These are phyloP conservation scores for Drosophila subsilvestris DNA, from an alignment of 2,888 invertebrate species.

Conservation along the genomic window DNA sequence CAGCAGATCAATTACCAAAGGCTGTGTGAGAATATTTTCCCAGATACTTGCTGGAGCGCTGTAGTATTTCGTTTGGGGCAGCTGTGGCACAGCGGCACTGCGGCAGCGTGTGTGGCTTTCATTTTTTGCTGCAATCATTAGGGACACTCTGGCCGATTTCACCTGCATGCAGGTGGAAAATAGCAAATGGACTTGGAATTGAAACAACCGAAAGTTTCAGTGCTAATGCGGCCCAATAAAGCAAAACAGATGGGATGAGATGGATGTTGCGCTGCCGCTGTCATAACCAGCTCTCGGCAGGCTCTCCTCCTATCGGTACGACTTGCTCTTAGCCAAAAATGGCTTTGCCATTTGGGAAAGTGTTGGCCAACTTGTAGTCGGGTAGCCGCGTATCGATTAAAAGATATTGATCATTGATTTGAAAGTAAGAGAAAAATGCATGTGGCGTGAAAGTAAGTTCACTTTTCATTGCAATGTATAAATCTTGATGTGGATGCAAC, in stretches of 20 bases:
- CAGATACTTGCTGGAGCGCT: conserved; percentile 13
- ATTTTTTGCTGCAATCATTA: conserved; percentile 54
- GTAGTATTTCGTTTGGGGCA: conserved; percentile 6
- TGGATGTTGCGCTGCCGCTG: background rate
- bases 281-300: conserved; percentile 32
- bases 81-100: conserved; percentile 3
- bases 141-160: conserved; percentile 66
- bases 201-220: conserved; percentile 1
- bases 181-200: conserved; percentile 14
- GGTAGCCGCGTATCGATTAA: conserved; percentile 57
- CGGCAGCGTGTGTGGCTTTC: conserved; percentile 67
- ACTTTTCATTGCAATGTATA: conserved; percentile 59
- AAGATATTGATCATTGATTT: conserved; percentile 74
- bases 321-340: conserved; percentile 66
- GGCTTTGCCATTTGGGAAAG: conserved; percentile 66
- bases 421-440: conserved; percentile 61
- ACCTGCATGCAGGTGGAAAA: conserved; percentile 46
- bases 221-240: conserved; percentile 33
- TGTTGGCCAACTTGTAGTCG: conserved; percentile 50
- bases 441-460: conserved; percentile 67
- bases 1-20: conserved; percentile 44
- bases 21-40: conserved; percentile 60
- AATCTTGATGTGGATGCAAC: conserved; percentile 36
- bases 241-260: conserved; percentile 15
- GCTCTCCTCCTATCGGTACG: conserved; percentile 9